phyloP scores from a whole-genome alignment of 2,113 vertebrate genomes.

The Hylia prasina region DNA sequence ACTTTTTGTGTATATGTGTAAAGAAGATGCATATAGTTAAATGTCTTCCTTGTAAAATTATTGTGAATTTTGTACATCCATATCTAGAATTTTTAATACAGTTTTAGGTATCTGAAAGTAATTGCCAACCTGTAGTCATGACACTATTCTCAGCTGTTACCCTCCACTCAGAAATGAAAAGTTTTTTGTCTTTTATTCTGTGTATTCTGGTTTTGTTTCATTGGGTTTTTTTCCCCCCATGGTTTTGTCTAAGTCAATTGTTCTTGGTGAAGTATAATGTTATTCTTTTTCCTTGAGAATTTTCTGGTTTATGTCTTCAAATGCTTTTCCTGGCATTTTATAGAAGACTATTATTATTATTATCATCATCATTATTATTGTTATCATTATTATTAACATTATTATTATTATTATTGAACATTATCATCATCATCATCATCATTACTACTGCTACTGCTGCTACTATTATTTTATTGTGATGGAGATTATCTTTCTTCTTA shows the following conservation, averaged over 20 bases:
- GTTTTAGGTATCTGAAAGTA: neutral
- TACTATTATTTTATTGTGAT: neutral
- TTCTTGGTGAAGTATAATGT: neutral
- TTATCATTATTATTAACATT: neutral
- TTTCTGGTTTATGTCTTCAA: neutral
- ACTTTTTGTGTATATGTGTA: neutral
- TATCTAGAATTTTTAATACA: neutral
- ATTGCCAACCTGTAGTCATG: neutral
- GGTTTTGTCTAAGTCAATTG: neutral
- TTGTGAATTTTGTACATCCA: neutral
- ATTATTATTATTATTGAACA: neutral
- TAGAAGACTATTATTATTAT: neutral
- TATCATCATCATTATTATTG: neutral
- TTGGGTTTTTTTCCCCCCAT: accelerated
- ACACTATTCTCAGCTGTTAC: neutral
- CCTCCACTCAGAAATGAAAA: neutral
- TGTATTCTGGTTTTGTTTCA: neutral
- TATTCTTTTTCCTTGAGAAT: neutral
- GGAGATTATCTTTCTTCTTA: neutral
- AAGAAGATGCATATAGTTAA: neutral
- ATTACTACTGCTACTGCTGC: too few relatives aligned
- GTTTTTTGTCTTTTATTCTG: neutral
- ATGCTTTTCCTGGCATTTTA: neutral
- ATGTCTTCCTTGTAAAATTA: neutral
- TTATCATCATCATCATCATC: neutral